Evolutionary conservation across 2,113 vertebrate species (phyloP).

Genomic region (Ardeotis arabs): DNA sequence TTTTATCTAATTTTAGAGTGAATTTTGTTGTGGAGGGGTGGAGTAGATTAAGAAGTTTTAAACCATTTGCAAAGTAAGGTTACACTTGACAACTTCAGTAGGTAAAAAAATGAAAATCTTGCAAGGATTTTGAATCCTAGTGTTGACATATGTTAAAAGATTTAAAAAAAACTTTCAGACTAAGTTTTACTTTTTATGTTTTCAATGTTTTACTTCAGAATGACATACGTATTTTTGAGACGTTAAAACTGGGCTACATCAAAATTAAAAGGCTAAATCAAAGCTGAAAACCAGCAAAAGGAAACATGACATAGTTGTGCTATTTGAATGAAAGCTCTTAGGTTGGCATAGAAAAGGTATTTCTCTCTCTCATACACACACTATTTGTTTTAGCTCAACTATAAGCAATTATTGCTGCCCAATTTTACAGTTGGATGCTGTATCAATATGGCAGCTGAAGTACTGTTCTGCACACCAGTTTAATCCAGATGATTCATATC

Average conservation of each 20-base stretch:
- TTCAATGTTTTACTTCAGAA: neutral
- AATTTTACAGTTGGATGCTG: neutral
- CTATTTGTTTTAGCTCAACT: neutral
- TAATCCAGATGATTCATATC: neutral
- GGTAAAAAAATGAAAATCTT: neutral
- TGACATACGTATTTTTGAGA: neutral
- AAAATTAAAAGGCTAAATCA: neutral
- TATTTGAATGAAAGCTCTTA: neutral
- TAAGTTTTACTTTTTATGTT: neutral
- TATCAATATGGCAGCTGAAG: neutral
- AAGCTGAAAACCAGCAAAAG: neutral
- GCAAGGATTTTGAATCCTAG: neutral
- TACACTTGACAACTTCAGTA: neutral
- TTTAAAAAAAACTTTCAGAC: neutral
- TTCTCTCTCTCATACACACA: neutral
- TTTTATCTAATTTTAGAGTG: neutral
- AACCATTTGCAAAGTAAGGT: neutral
- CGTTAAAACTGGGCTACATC: neutral
- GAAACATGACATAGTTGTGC: neutral
- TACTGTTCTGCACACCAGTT: neutral
- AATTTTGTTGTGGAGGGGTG: rapidly evolving
- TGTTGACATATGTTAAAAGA: neutral
- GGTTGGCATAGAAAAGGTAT: neutral
- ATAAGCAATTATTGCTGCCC: neutral
- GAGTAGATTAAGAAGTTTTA: neutral